These are phyloP conservation scores for Micrasema minimum DNA, from an alignment of 1,140 invertebrate genomes.

Conservation along the genomic window DNA sequence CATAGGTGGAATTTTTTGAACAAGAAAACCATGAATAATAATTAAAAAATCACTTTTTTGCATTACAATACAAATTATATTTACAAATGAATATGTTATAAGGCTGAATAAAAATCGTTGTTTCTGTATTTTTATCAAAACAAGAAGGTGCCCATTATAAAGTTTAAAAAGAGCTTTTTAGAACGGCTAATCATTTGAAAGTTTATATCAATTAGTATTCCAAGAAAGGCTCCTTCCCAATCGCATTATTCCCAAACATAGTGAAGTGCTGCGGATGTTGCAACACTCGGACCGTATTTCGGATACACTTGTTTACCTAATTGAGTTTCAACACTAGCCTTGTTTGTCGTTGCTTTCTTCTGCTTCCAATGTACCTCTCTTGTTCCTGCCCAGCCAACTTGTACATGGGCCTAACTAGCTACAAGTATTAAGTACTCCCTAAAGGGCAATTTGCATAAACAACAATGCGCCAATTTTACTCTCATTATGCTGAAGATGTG, in stretches of 20 bases:
- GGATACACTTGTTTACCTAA: slow-evolving; percentile 54
- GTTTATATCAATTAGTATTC: slow-evolving; percentile 27
- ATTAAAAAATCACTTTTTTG: too few relatives aligned
- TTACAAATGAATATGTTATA: too few relatives aligned
- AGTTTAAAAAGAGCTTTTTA: too few relatives aligned
- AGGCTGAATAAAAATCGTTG: too few relatives aligned
- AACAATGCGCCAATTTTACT: slow-evolving; percentile 54
- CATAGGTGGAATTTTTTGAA: too few relatives aligned
- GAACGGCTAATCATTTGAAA: too few relatives aligned
- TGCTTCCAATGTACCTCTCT: slow-evolving; percentile 4
- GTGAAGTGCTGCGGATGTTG: slow-evolving; percentile 41
- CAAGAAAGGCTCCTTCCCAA: background rate
- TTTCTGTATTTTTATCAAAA: too few relatives aligned
- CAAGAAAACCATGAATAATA: too few relatives aligned
- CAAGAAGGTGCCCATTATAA: too few relatives aligned
- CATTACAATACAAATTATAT: too few relatives aligned
- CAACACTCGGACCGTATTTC: slow-evolving; percentile 52
- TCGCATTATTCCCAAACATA: slow-evolving; percentile 21
- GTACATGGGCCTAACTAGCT: slow-evolving; percentile 33
- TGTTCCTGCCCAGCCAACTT: slow-evolving; percentile 18
- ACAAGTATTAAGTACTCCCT: slow-evolving; percentile 52
- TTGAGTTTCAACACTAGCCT: slow-evolving; percentile 53
- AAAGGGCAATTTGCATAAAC: slow-evolving; percentile 52
- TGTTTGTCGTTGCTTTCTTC: slow-evolving; percentile 42
- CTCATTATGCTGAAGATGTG: slow-evolving; percentile 50